Conservation (phyloP, 1,140 invertebrate species). For the Teleogryllus occipitalis region DNA sequence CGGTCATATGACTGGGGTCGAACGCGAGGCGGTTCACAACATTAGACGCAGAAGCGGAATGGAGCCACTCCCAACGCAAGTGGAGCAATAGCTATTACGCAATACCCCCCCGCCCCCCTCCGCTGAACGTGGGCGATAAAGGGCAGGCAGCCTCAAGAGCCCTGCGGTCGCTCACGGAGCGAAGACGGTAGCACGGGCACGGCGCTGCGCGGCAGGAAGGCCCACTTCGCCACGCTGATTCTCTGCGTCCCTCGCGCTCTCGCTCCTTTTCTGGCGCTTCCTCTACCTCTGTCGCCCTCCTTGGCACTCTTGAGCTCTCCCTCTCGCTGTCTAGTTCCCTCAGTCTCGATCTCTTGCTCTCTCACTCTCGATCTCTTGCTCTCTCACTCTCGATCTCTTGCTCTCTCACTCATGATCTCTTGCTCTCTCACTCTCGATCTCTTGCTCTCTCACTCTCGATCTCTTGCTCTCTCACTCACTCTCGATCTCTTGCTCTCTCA, state of each 20-base stretch:
- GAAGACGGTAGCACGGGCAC: neutral
- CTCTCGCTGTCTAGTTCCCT: neutral
- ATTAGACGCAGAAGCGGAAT: neutral
- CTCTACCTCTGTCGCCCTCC: neutral
- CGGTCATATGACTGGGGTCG: too few relatives aligned
- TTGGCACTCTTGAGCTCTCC: neutral
- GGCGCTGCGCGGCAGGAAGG: too few relatives aligned
- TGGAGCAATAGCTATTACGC: neutral
- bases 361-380: neutral
- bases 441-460: neutral
- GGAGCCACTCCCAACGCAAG: neutral
- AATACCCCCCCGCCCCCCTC: neutral
- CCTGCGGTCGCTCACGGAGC: neutral
- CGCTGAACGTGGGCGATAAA: neutral
- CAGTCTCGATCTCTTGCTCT: constrained; percentile 2
- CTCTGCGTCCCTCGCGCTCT: neutral
- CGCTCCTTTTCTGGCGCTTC: neutral
- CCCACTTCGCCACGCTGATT: neutral
- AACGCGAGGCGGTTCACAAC: too few relatives aligned
- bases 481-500: neutral
- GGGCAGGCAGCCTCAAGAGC: neutral
- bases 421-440: neutral
- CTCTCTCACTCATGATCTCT: neutral
- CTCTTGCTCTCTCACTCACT: neutral
- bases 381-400: neutral